Percentiles rank a stretch among this genome's conserved stretches.
These are phyloP conservation scores for Conomelus anceps DNA, from an alignment of 2,888 invertebrate genomes.

Conservation along the genomic window DNA sequence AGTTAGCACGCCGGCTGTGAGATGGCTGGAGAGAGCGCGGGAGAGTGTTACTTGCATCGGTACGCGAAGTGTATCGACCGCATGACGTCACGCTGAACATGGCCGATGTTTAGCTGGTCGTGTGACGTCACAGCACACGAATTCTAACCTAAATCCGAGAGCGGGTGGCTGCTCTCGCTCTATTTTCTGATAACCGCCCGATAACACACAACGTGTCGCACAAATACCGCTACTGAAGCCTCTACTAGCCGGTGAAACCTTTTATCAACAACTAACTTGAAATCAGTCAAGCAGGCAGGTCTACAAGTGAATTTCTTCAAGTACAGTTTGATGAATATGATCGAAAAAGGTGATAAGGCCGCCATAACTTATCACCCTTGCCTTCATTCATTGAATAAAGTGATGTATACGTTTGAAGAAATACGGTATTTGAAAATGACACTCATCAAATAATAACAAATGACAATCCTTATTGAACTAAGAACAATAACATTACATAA, in stretches of 20 bases:
- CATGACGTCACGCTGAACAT: neutral
- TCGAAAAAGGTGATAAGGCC: too few relatives aligned
- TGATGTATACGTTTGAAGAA: too few relatives aligned
- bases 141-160: neutral
- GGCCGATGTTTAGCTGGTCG: neutral
- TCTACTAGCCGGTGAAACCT: neutral
- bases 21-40: neutral
- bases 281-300: neutral
- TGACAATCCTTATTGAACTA: too few relatives aligned
- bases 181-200: neutral
- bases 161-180: neutral
- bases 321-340: too few relatives aligned
- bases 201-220: neutral
- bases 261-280: neutral
- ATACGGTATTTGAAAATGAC: too few relatives aligned
- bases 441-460: too few relatives aligned
- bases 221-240: neutral
- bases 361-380: too few relatives aligned
- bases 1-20: neutral
- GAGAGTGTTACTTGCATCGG: neutral
- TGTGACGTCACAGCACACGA: neutral
- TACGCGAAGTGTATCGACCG: conserved; percentile 8
- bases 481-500: too few relatives aligned
- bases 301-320: neutral
- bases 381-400: too few relatives aligned